Evolutionary conservation across 1,140 invertebrate genomes (phyloP).

Genomic region (Heterodera carotae): DNA sequence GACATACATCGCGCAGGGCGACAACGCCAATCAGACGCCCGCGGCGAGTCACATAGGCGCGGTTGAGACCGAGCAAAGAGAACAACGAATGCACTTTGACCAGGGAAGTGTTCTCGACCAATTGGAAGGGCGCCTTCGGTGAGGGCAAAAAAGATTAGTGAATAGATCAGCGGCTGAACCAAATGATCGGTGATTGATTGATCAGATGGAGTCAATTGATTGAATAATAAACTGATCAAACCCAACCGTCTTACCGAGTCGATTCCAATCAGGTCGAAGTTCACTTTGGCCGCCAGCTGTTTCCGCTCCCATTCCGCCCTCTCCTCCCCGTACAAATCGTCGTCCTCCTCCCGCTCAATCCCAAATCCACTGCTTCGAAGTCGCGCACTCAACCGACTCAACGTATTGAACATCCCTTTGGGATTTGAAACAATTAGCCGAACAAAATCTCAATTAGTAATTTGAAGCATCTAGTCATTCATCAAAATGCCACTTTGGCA

Average conservation of each 20-base stretch:
- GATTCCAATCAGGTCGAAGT: constrained; percentile 38
- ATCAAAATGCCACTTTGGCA: no score
- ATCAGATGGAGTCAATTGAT: background rate
- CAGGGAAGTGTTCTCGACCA: constrained; percentile 89
- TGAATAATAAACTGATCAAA: no score
- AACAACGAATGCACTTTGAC: constrained; percentile 94
- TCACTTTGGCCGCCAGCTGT: constrained; percentile 69
- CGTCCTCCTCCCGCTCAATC: constrained; percentile 20
- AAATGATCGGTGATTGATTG: constrained; percentile 44
- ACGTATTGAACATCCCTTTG: constrained; percentile 26
- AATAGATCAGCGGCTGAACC: background rate
- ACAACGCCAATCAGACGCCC: constrained; percentile 91
- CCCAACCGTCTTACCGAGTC: constrained; percentile 27
- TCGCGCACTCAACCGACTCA: constrained; percentile 38
- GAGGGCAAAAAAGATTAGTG: no score
- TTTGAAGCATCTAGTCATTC: constrained; percentile 25
- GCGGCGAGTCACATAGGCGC: constrained; percentile 94
- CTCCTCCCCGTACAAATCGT: constrained; percentile 51
- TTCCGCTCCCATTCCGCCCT: constrained; percentile 47
- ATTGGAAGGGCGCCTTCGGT: constrained; percentile 92
- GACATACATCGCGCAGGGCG: constrained; percentile 83
- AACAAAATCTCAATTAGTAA: no score
- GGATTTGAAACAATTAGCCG: background rate
- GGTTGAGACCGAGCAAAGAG: constrained; percentile 92
- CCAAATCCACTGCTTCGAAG: constrained; percentile 9